Conservation (phyloP, 2,797 vertebrate genomes). For the Tinamus major region DNA sequence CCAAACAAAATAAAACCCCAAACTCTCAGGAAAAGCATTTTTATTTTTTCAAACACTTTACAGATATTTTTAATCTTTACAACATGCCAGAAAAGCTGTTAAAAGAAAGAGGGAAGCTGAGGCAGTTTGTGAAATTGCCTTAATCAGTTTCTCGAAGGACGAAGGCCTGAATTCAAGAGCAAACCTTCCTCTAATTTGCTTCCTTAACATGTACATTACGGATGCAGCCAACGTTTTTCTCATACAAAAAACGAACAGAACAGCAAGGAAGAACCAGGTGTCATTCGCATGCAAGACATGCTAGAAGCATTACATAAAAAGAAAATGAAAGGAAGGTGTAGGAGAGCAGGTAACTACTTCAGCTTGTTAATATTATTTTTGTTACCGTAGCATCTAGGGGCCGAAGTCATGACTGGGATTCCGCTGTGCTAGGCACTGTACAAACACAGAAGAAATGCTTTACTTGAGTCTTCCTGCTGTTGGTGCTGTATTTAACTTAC, state of each 20-base stretch:
- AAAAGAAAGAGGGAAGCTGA: constrained; percentile 17
- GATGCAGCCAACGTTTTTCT: background rate
- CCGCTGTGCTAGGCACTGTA: constrained; percentile 61
- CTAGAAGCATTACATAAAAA: background rate
- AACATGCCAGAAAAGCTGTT: background rate
- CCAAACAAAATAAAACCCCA: background rate
- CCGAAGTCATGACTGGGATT: background rate
- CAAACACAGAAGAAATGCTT: constrained; percentile 67
- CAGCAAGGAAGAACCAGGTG: background rate
- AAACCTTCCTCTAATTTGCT: background rate
- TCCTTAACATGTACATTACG: background rate
- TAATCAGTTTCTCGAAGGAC: background rate
- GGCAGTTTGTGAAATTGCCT: background rate
- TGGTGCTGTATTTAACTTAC: background rate
- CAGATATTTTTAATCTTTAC: constrained; percentile 12
- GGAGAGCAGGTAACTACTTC: background rate
- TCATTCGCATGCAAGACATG: constrained; percentile 47
- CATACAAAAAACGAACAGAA: background rate
- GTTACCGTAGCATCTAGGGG: constrained; percentile 58
- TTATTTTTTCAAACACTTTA: constrained; percentile 34
- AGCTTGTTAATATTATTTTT: background rate
- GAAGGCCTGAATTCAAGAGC: background rate
- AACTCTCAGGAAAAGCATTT: background rate
- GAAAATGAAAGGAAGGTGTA: background rate
- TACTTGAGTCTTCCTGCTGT: background rate